These are phyloP conservation scores for Stegodyphus dumicola DNA, from an alignment of 1,140 invertebrate species.

Conservation along the genomic window DNA sequence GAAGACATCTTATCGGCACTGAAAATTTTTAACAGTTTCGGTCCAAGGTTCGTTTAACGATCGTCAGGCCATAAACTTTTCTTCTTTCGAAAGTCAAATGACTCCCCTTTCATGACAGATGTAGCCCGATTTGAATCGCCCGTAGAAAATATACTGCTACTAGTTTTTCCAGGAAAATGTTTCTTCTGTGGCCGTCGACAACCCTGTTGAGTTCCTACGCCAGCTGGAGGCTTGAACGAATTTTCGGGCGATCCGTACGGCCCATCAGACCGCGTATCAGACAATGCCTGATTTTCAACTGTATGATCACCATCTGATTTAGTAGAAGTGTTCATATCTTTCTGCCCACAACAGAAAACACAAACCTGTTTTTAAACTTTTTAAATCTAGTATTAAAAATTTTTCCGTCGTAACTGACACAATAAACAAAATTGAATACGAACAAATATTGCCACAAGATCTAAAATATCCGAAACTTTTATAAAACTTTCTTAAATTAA, in stretches of 20 bases:
- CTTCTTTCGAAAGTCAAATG: conserved; percentile 16
- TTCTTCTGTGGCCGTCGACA: conserved; percentile 12
- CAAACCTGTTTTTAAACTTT: too few species aligned
- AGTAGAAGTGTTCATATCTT: too few species aligned
- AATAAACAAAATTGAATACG: too few species aligned
- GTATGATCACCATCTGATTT: too few species aligned
- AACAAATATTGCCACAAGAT: too few species aligned
- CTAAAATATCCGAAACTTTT: conserved; percentile 6
- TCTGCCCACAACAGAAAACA: too few species aligned
- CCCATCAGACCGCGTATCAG: too few species aligned
- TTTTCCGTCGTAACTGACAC: too few species aligned
- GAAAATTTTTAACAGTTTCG: neutral
- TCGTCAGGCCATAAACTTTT: conserved; percentile 9
- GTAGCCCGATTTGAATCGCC: neutral
- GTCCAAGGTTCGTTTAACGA: neutral
- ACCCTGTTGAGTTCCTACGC: conserved; percentile 18
- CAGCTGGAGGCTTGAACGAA: conserved; percentile 20
- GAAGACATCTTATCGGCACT: neutral
- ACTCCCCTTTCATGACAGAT: neutral
- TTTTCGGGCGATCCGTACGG: too few species aligned
- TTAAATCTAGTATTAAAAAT: too few species aligned
- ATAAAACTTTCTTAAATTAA: neutral
- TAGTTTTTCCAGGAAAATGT: conserved; percentile 37
- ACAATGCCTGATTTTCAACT: too few species aligned
- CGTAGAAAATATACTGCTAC: conserved; percentile 33